phyloP scores from a whole-genome alignment of 2,888 invertebrate species.

The Exephanes ischioxanthus region DNA sequence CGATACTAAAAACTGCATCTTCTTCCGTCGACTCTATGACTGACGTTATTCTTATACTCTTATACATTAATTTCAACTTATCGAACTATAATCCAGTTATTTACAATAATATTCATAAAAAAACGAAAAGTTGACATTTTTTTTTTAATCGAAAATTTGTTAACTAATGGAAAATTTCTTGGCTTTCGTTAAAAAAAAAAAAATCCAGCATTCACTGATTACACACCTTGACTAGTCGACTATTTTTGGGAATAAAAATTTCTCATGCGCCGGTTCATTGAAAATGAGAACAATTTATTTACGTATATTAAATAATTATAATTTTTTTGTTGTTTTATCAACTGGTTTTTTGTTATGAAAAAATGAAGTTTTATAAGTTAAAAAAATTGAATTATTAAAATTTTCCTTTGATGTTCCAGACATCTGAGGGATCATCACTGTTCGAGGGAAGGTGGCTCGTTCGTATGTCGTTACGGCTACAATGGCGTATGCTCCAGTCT shows the following conservation, averaged over 20 bases:
- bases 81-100: not conserved
- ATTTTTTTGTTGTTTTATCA: not conserved
- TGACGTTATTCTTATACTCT: not conserved
- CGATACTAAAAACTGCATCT: not conserved
- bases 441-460: slow-evolving; percentile 94
- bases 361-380: not conserved
- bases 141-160: not conserved
- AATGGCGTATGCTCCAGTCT: slow-evolving; percentile 94
- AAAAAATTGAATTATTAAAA: not conserved
- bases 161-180: not conserved
- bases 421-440: slow-evolving; percentile 93
- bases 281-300: not conserved
- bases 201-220: not conserved
- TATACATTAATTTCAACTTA: not conserved
- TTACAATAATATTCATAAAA: not conserved
- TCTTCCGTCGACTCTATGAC: not conserved
- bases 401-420: slow-evolving; percentile 85
- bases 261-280: not conserved
- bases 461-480: slow-evolving; percentile 94
- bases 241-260: not conserved
- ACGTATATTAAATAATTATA: not conserved
- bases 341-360: not conserved
- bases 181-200: not conserved
- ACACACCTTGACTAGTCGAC: not conserved
- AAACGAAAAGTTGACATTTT: not conserved